phyloP scores from a whole-genome alignment of 1,140 invertebrate species.

The Lucilia cuprina region DNA sequence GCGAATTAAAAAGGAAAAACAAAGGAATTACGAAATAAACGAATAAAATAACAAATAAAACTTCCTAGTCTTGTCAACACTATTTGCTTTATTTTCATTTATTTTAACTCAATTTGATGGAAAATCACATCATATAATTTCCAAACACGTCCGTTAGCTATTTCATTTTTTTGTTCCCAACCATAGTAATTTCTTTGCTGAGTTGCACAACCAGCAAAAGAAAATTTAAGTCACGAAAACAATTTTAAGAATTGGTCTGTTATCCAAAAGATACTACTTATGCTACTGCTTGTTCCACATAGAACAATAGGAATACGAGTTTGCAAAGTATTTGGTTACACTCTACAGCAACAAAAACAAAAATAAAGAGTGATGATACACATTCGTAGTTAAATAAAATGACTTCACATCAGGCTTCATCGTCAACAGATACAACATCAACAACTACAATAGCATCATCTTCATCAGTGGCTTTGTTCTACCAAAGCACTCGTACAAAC shows the following conservation, averaged over 20 bases:
- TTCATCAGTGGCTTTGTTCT: conserved; percentile 28
- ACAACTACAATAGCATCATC: background rate
- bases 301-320: too few relatives aligned
- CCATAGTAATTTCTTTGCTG: conserved; percentile 10
- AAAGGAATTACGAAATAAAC: background rate
- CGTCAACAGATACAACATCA: background rate
- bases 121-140: conserved; percentile 63
- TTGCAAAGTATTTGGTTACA: conserved; percentile 15
- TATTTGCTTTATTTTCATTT: conserved; percentile 12
- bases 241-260: conserved; percentile 32
- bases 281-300: background rate
- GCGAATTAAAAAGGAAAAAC: background rate
- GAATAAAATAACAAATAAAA: background rate
- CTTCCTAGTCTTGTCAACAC: conserved; percentile 10
- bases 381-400: background rate
- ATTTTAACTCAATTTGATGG: conserved; percentile 47
- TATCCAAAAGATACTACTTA: conserved; percentile 3
- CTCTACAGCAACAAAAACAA: too few relatives aligned
- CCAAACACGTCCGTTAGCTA: conserved; percentile 52
- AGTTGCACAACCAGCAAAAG: background rate
- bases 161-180: conserved; percentile 39
- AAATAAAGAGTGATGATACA: background rate
- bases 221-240: conserved; percentile 35
- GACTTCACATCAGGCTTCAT: conserved; percentile 3
- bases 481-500: too few relatives aligned